A percentile compares a stretch with the other conserved stretches of the same genome.
These are phyloP conservation scores for Notamacropus eugenii DNA, from an alignment of 2,797 vertebrate species.

Conservation along the genomic window DNA sequence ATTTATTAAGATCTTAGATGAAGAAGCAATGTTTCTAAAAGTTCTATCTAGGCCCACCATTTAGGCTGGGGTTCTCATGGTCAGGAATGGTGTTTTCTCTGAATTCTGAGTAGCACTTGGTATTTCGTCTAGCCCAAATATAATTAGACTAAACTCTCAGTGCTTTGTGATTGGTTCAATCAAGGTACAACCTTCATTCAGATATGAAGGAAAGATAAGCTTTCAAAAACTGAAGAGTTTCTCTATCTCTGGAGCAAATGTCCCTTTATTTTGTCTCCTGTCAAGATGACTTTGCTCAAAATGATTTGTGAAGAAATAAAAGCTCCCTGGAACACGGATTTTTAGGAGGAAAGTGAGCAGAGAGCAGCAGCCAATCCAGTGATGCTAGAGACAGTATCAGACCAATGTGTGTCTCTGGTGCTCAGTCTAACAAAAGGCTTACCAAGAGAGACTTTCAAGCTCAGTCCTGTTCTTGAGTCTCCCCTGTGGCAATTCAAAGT, in stretches of 20 bases:
- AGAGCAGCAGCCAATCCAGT: constrained; percentile 4
- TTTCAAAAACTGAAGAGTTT: constrained; percentile 36
- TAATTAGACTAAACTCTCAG: neutral
- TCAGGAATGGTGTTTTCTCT: neutral
- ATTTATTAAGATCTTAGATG: neutral
- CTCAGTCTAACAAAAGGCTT: constrained; percentile 23
- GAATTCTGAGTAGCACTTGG: neutral
- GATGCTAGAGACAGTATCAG: constrained; percentile 4
- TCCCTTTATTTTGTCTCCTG: constrained; percentile 27
- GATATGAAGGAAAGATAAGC: neutral
- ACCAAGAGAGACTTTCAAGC: neutral
- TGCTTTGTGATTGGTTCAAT: neutral
- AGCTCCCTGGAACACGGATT: neutral
- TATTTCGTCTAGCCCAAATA: neutral
- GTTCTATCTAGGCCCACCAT: neutral
- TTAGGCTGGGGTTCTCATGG: neutral
- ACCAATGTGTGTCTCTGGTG: constrained; percentile 37
- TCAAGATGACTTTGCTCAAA: constrained; percentile 41
- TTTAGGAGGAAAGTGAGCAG: constrained; percentile 17
- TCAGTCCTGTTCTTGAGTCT: constrained; percentile 56
- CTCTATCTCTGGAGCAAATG: constrained; percentile 15
- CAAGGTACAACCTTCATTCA: constrained; percentile 19
- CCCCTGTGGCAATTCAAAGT: constrained; percentile 53
- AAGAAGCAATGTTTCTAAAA: neutral
- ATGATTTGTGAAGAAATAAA: constrained; percentile 54